Percentiles rank a stretch among this genome's conserved stretches.
Conservation (phyloP, 2,888 invertebrate genomes). For the Eupithecia inturbata region DNA sequence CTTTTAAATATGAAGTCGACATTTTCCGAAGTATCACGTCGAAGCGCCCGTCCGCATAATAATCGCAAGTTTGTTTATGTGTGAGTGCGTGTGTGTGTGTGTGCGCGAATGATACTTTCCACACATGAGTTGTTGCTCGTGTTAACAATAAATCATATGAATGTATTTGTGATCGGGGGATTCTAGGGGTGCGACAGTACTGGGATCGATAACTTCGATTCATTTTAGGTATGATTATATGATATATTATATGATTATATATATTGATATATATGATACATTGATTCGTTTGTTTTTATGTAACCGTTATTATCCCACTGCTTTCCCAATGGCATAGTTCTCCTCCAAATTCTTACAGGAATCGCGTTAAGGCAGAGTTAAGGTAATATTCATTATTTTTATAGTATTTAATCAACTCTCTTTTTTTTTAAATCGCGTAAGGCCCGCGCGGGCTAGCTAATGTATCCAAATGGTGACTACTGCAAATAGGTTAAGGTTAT, state of each 20-base stretch:
- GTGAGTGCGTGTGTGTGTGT: conserved; percentile 52
- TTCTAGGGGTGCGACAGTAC: conserved; percentile 50
- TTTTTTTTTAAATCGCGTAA: too few relatives aligned
- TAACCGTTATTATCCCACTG: too few relatives aligned
- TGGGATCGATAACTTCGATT: conserved; percentile 21
- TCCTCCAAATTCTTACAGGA: too few relatives aligned
- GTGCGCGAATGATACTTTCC: conserved; percentile 70
- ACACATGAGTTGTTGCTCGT: conserved; percentile 75
- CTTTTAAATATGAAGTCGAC: conserved; percentile 53
- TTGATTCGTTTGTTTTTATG: background rate
- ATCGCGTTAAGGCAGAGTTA: too few relatives aligned
- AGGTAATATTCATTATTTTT: too few relatives aligned
- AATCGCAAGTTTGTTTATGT: conserved; percentile 45
- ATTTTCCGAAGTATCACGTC: conserved; percentile 63
- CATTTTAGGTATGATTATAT: background rate
- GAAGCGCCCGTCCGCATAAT: conserved; percentile 55
- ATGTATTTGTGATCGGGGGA: conserved; percentile 79
- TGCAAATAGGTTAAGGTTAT: too few relatives aligned
- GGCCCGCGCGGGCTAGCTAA: too few relatives aligned
- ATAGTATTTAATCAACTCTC: too few relatives aligned
- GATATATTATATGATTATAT: too few relatives aligned
- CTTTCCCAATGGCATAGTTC: too few relatives aligned
- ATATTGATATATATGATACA: too few relatives aligned
- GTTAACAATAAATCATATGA: conserved; percentile 82
- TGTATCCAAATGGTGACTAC: too few relatives aligned